phyloP scores from a whole-genome alignment of 1,140 invertebrate genomes.

The Musca domestica region DNA sequence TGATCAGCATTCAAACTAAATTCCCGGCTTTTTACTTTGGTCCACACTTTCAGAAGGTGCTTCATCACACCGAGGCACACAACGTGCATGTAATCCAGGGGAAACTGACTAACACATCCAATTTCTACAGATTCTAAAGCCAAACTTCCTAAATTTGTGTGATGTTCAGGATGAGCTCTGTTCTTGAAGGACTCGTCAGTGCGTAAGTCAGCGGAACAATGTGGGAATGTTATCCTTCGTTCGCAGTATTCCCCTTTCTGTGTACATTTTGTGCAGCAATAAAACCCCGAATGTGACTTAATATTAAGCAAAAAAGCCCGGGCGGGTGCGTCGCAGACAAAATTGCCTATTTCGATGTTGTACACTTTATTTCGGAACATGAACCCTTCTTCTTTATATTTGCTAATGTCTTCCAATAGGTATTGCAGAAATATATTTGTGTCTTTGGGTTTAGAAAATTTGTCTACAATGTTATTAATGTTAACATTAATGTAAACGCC shows the following conservation, averaged over 20 bases:
- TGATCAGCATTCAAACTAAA: not conserved
- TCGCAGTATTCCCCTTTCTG: not conserved
- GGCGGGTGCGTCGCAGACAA: not conserved
- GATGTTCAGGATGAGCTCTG: not conserved
- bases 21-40: not conserved
- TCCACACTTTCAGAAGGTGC: not conserved
- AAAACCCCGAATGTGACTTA: not conserved
- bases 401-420: not conserved
- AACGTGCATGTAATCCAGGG: not conserved
- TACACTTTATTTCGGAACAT: not conserved
- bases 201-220: not conserved
- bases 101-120: not conserved
- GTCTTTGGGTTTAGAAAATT: not conserved
- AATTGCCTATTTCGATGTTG: not conserved
- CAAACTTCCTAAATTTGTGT: not conserved
- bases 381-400: not conserved
- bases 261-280: not conserved
- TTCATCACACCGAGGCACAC: not conserved
- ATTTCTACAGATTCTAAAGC: not conserved
- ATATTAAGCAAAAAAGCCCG: not conserved
- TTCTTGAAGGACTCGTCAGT: not conserved
- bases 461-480: not conserved
- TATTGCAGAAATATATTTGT: too few species aligned
- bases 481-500: not conserved
- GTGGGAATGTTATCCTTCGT: not conserved